Conservation (phyloP, 2,113 vertebrate genomes). For the Globicephala melas region DNA sequence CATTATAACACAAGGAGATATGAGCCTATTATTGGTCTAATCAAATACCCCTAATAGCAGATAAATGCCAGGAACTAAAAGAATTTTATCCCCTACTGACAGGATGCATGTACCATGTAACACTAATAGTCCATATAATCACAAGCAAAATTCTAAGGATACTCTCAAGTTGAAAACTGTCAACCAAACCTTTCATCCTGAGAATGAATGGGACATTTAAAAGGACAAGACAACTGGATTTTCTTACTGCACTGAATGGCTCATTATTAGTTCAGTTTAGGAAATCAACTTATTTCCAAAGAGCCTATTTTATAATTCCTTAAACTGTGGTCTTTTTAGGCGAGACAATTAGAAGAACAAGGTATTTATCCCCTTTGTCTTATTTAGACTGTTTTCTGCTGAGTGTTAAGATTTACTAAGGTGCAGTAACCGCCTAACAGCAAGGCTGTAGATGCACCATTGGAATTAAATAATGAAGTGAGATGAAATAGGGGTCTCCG, state of each 20-base stretch:
- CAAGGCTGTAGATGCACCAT: not conserved
- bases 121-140: not conserved
- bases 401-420: not conserved
- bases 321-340: not conserved
- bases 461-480: not conserved
- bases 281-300: conserved; percentile 10
- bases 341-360: not conserved
- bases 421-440: not conserved
- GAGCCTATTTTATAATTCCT: not conserved
- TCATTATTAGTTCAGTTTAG: not conserved
- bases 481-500: not conserved
- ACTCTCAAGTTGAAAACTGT: not conserved
- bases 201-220: not conserved
- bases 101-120: not conserved
- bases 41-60: not conserved
- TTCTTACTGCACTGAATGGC: not conserved
- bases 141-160: not conserved
- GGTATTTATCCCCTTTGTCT: not conserved
- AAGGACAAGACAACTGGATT: not conserved
- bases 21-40: not conserved
- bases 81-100: not conserved
- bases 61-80: conserved; percentile 10
- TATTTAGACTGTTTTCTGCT: conserved; percentile 10
- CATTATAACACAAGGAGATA: not conserved
- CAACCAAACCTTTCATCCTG: not conserved